Conservation (phyloP, 2,888 invertebrate species). For the Cordylochernes scorpioides region DNA sequence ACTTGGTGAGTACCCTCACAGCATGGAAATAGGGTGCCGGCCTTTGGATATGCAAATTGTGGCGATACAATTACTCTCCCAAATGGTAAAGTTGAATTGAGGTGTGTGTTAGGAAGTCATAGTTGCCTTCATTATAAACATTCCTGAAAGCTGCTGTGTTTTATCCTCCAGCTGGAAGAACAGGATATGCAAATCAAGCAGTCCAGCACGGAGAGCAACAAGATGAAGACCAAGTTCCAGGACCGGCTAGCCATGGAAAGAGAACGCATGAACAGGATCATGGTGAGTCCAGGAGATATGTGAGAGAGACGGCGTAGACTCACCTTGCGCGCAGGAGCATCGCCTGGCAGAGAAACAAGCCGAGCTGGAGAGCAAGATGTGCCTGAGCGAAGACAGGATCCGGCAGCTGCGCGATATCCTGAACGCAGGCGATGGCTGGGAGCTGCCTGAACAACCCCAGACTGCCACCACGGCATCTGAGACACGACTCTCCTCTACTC, state of each 20-base stretch:
- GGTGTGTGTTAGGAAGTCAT: too few relatives aligned
- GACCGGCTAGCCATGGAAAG: conserved; percentile 37
- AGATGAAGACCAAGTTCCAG: conserved; percentile 25
- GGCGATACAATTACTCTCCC: too few relatives aligned
- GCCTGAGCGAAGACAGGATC: conserved; percentile 33
- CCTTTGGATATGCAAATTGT: too few relatives aligned
- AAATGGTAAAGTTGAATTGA: too few relatives aligned
- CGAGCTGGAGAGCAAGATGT: conserved; percentile 24
- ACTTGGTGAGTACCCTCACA: conserved; percentile 17
- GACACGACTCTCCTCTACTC: too few relatives aligned
- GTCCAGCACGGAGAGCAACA: conserved; percentile 28
- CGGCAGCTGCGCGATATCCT: conserved; percentile 33
- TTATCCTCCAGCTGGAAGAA: conserved; percentile 22
- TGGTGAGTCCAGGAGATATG: conserved; percentile 4
- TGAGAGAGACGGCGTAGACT: background rate
- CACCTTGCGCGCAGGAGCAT: conserved; percentile 4
- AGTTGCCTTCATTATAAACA: background rate
- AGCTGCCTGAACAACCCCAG: too few relatives aligned
- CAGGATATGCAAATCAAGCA: conserved; percentile 27
- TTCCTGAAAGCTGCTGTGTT: background rate
- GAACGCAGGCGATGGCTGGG: conserved; percentile 23
- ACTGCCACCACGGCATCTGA: too few relatives aligned
- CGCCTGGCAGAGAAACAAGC: conserved; percentile 12
- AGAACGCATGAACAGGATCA: conserved; percentile 23
- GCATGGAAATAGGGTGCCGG: too few relatives aligned